These are phyloP conservation scores for Marronus borbonicus DNA, from an alignment of 2,888 invertebrate species.

Conservation along the genomic window DNA sequence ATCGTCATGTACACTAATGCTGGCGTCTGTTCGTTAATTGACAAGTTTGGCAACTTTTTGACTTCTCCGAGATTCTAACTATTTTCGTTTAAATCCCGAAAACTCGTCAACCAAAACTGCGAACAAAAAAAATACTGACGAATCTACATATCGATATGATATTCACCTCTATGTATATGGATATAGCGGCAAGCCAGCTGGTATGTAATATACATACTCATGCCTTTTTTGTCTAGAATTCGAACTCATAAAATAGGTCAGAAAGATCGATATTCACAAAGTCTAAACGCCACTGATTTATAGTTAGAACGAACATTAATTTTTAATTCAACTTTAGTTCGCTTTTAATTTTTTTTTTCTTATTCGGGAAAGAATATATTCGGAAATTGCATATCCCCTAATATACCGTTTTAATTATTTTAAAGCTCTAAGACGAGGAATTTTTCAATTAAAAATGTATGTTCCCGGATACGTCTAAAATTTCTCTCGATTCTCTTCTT, in stretches of 20 bases:
- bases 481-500: background rate
- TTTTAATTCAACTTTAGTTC: conserved; percentile 29
- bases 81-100: too few relatives aligned
- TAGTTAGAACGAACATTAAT: conserved; percentile 51
- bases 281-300: conserved; percentile 50
- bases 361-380: background rate
- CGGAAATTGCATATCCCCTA: too few relatives aligned
- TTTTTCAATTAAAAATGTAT: too few relatives aligned
- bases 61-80: background rate
- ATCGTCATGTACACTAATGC: conserved; percentile 2
- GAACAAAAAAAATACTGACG: background rate
- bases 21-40: conserved; percentile 29
- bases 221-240: conserved; percentile 21
- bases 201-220: background rate
- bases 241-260: conserved; percentile 50
- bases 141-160: too few relatives aligned
- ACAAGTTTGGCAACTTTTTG: conserved; percentile 12
- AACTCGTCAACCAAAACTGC: too few relatives aligned
- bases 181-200: background rate
- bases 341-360: background rate
- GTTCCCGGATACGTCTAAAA: background rate
- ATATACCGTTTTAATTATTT: too few relatives aligned
- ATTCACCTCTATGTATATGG: background rate
- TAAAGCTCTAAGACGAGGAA: too few relatives aligned
- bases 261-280: conserved; percentile 50